Conservation (phyloP, 35 echinoderm and acorn worm species). For the Hemicentrotus pulcherrimus region DNA sequence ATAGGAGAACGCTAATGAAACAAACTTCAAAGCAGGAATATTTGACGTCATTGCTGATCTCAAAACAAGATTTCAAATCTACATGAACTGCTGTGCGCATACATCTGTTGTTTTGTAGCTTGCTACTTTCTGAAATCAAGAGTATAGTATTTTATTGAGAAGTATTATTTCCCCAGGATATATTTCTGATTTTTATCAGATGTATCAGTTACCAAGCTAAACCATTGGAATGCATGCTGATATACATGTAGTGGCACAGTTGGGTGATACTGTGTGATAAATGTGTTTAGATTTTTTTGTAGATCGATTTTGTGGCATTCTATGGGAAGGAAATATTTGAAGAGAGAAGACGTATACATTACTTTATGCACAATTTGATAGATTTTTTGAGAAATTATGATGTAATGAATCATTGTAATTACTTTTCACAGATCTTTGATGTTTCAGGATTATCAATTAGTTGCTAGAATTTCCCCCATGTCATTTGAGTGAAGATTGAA, state of each 20-base stretch:
- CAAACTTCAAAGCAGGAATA: background rate
- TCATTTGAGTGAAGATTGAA: too few relatives aligned
- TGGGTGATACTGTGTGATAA: background rate
- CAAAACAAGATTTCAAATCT: slow-evolving; percentile 12
- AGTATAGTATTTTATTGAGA: background rate
- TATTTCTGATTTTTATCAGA: background rate
- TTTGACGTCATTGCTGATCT: slow-evolving; percentile 4
- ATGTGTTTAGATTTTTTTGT: too few relatives aligned
- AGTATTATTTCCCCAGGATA: background rate
- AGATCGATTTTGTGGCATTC: too few relatives aligned
- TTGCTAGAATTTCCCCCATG: too few relatives aligned
- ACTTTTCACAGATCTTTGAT: too few relatives aligned
- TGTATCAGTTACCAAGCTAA: background rate
- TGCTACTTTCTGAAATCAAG: background rate
- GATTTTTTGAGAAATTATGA: too few relatives aligned
- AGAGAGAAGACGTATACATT: too few relatives aligned
- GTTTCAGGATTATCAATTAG: too few relatives aligned
- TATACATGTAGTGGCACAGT: background rate
- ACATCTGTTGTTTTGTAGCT: background rate
- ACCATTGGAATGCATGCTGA: background rate
- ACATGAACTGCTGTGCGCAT: background rate
- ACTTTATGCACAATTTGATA: too few relatives aligned
- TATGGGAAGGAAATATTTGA: too few relatives aligned
- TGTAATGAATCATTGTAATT: too few relatives aligned
- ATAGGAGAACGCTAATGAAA: background rate